phyloP scores from a whole-genome alignment of 2,113 vertebrate genomes.

The Calyptomena viridis region DNA sequence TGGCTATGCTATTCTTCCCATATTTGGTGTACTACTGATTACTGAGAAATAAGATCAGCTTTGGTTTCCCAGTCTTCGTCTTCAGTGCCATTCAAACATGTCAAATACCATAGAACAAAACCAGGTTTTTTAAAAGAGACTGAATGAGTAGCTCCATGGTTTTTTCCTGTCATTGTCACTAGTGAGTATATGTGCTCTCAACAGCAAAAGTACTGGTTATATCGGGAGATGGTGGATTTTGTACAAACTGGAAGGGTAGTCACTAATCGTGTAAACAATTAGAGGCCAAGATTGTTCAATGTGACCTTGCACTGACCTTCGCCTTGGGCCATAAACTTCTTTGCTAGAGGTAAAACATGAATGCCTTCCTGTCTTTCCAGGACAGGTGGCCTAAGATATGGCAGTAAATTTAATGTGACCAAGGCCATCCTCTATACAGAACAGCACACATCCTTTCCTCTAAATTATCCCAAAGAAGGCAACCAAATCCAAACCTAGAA shows the following conservation, averaged over 20 bases:
- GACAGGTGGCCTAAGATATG: not conserved
- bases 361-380: not conserved
- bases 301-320: not conserved
- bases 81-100: not conserved
- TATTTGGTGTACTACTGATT: constrained; percentile 2
- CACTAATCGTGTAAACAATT: not conserved
- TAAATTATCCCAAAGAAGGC: not conserved
- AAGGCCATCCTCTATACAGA: not conserved
- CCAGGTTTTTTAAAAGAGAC: not conserved
- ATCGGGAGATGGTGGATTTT: not conserved
- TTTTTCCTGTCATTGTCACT: not conserved
- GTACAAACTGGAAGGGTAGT: not conserved
- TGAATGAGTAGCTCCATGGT: not conserved
- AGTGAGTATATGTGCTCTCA: not conserved
- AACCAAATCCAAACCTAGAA: not conserved
- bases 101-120: not conserved
- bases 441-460: not conserved
- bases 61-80: not conserved
- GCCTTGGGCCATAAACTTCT: not conserved
- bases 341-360: not conserved
- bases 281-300: not conserved
- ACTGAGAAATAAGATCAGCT: not conserved
- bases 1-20: not conserved
- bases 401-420: not conserved
- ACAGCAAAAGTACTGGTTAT: not conserved